phyloP scores from a whole-genome alignment of 2,797 vertebrate species.

The Phylloscopus collybita region DNA sequence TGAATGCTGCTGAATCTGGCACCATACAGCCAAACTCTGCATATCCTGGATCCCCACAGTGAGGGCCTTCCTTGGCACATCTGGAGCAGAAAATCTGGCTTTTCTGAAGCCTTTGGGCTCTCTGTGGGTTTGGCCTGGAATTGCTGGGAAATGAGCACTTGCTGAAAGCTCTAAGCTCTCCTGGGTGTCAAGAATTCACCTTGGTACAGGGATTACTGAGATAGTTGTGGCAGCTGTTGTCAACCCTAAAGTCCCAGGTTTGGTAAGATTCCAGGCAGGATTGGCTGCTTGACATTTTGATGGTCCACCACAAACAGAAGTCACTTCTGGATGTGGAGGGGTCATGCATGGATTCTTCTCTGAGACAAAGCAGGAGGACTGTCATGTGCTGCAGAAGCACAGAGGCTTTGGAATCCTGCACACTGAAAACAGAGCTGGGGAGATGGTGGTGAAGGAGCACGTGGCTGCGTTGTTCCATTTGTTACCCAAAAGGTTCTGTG shows the following conservation, averaged over 20 bases:
- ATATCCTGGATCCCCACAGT: background rate
- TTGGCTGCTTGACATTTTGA: fast-evolving
- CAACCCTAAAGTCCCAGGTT: background rate
- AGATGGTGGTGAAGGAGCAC: background rate
- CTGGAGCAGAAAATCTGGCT: background rate
- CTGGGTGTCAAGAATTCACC: background rate
- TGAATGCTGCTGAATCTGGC: no score
- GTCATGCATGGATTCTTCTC: background rate
- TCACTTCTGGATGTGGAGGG: background rate
- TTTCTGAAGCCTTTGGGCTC: background rate
- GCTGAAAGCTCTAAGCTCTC: background rate
- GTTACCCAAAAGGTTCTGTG: fast-evolving
- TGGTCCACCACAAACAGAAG: background rate
- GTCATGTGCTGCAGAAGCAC: fast-evolving
- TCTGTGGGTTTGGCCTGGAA: background rate
- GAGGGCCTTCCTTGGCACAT: fast-evolving
- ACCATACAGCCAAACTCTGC: background rate
- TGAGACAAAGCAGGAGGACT: background rate
- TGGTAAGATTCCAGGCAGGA: background rate
- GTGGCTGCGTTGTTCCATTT: fast-evolving
- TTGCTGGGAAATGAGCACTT: fast-evolving
- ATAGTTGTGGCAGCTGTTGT: background rate
- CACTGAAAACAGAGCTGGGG: background rate
- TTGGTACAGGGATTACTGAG: fast-evolving
- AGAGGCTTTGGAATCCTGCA: fast-evolving